These are phyloP conservation scores for Gymnogyps californianus DNA, from an alignment of 2,113 vertebrate species.

Conservation along the genomic window DNA sequence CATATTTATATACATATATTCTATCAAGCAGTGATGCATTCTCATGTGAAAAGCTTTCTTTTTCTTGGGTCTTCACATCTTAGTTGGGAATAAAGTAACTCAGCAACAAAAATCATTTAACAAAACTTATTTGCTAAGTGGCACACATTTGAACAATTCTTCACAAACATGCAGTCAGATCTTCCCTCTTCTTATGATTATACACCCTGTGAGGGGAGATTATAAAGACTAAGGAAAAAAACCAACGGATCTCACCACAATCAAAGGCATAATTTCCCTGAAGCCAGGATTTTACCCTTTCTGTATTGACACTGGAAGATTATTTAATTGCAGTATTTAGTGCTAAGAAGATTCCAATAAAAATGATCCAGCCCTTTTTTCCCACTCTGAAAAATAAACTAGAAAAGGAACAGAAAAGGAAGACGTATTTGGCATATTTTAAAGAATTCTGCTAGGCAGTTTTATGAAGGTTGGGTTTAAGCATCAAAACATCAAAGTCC, in stretches of 20 bases:
- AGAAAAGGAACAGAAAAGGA: neutral
- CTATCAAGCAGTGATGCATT: neutral
- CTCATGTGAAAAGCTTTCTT: neutral
- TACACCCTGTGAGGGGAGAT: neutral
- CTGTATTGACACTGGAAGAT: neutral
- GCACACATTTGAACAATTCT: neutral
- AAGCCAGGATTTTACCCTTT: neutral
- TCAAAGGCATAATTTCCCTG: neutral
- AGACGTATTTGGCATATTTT: neutral
- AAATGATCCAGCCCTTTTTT: neutral
- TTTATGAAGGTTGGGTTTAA: neutral
- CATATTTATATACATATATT: neutral
- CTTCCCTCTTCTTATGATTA: neutral
- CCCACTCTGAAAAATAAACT: neutral
- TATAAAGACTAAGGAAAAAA: neutral
- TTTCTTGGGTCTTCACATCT: neutral
- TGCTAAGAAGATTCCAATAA: neutral
- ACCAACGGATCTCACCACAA: neutral
- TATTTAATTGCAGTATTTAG: neutral
- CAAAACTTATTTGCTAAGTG: neutral
- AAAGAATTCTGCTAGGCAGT: neutral
- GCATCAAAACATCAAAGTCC: neutral
- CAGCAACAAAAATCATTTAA: neutral
- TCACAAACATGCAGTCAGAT: neutral
- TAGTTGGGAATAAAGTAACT: neutral